Evolutionary conservation across 2,797 vertebrate species (phyloP).

Genomic region (Picus viridis): DNA sequence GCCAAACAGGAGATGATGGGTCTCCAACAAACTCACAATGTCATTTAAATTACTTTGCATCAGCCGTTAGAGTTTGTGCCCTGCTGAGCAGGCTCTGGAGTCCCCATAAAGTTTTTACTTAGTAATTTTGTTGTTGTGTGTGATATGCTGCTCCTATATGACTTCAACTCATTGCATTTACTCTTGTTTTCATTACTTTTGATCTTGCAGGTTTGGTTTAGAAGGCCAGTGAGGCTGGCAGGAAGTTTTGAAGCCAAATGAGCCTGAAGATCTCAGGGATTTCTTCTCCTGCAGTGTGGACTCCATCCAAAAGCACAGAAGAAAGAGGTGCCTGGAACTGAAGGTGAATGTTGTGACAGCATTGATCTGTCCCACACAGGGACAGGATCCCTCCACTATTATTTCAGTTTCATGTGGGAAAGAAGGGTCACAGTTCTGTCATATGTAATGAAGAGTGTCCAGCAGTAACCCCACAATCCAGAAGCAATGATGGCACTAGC

Average conservation of each 20-base stretch:
- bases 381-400: background rate
- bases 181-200: background rate
- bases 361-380: background rate
- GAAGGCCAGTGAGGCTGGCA: background rate
- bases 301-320: background rate
- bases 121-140: background rate
- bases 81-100: background rate
- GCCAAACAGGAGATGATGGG: background rate
- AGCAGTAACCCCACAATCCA: background rate
- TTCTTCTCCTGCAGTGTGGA: background rate
- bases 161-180: background rate
- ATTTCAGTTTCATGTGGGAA: background rate
- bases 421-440: background rate
- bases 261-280: background rate
- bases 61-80: background rate
- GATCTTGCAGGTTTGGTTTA: background rate
- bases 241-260: background rate
- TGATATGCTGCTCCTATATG: background rate
- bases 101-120: background rate
- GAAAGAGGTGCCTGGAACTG: background rate
- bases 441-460: accelerated
- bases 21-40: background rate
- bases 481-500: background rate
- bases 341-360: background rate
- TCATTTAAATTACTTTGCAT: background rate